A percentile compares a stretch with the other conserved stretches of the same genome.
Conservation (phyloP, 2,888 invertebrate genomes). For the Micoletzkya japonica region DNA sequence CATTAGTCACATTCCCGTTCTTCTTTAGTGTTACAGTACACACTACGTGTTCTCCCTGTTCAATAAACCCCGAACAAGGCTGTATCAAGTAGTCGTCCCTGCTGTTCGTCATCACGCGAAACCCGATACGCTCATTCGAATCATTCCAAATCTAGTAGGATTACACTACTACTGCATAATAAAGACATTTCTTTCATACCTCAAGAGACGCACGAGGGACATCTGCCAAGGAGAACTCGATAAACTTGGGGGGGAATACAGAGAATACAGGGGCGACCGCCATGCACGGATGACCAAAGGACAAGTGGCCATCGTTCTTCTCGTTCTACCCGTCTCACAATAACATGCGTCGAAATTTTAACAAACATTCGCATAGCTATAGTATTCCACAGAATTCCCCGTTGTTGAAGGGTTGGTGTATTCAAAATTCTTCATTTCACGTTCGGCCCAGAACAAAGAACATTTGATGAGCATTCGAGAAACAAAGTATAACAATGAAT, state of each 20-base stretch:
- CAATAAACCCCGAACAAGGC: constrained; percentile 18
- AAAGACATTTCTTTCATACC: background rate
- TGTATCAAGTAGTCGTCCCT: constrained; percentile 8
- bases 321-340: too few species aligned
- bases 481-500: constrained; percentile 32
- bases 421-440: constrained; percentile 14
- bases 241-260: constrained; percentile 2
- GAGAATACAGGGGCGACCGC: background rate
- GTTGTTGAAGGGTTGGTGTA: background rate
- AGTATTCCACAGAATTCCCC: too few species aligned
- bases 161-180: background rate
- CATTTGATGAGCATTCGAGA: background rate
- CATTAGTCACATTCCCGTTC: constrained; percentile 9
- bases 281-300: background rate
- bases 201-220: constrained; percentile 1
- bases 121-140: constrained; percentile 4
- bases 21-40: constrained; percentile 15
- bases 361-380: background rate
- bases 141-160: constrained; percentile 3
- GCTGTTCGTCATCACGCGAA: constrained; percentile 5
- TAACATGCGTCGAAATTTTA: too few species aligned
- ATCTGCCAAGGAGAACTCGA: constrained; percentile 8
- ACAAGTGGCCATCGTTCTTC: background rate
- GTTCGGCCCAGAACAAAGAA: background rate
- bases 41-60: background rate